A percentile compares a stretch with the other conserved stretches of the same genome.
phyloP scores from a whole-genome alignment of 1,140 invertebrate species.

The Drosophila subpulchrella region DNA sequence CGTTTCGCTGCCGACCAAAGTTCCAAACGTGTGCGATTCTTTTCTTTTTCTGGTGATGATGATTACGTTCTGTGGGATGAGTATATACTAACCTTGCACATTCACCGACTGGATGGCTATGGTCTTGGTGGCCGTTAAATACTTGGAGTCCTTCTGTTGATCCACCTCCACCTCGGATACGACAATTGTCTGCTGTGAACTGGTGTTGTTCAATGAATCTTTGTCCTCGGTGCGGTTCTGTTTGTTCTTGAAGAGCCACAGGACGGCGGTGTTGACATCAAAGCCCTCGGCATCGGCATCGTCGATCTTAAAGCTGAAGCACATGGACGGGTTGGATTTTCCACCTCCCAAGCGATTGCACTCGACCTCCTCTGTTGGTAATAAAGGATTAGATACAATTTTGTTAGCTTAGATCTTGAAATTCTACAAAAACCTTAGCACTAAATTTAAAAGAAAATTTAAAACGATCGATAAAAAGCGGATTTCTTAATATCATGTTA shows the following conservation, averaged over 20 bases:
- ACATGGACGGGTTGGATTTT: slow-evolving; percentile 86
- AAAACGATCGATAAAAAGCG: too few species aligned
- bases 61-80: slow-evolving; percentile 13
- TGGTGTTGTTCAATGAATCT: slow-evolving; percentile 63
- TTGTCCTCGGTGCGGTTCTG: slow-evolving; percentile 85
- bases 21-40: slow-evolving; percentile 26
- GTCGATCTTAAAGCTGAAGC: slow-evolving; percentile 89
- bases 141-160: slow-evolving; percentile 89
- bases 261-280: slow-evolving; percentile 89
- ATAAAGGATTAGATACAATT: not conserved
- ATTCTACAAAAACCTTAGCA: too few species aligned
- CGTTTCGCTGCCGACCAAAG: slow-evolving; percentile 36
- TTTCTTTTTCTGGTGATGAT: slow-evolving; percentile 9
- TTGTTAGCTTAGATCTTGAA: not conserved
- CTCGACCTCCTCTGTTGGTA: slow-evolving; percentile 61
- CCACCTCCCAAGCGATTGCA: slow-evolving; percentile 82
- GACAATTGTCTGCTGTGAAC: slow-evolving; percentile 88
- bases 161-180: slow-evolving; percentile 92
- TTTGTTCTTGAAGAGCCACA: slow-evolving; percentile 91
- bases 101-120: slow-evolving; percentile 90
- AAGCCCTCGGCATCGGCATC: slow-evolving; percentile 89
- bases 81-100: slow-evolving; percentile 85
- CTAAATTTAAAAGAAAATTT: too few species aligned
- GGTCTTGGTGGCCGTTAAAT: slow-evolving; percentile 89
- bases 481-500: too few species aligned